Conservation (phyloP, 2,888 invertebrate species). For the Caenorhabditis sulstoni region DNA sequence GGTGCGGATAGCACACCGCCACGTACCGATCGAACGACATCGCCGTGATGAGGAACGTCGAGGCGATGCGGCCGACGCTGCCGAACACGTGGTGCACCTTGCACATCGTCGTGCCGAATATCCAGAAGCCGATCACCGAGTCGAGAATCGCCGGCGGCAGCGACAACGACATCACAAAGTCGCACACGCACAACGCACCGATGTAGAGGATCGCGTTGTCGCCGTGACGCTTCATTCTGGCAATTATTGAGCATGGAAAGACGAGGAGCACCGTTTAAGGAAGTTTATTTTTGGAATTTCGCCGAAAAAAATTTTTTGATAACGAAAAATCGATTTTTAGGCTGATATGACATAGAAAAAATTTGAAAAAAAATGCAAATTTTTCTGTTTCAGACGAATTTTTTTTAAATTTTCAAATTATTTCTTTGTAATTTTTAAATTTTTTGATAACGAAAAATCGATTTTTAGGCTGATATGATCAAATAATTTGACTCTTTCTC, state of each 20-base stretch:
- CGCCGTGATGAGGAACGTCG: conserved; percentile 79
- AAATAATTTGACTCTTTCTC: too few relatives aligned
- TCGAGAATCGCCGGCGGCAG: conserved; percentile 79
- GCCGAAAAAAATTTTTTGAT: too few relatives aligned
- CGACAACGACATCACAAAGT: conserved; percentile 77
- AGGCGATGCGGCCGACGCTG: conserved; percentile 77
- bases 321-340: too few relatives aligned
- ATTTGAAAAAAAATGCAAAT: too few relatives aligned
- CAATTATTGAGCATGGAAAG: not conserved
- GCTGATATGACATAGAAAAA: too few relatives aligned
- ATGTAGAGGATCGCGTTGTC: conserved; percentile 79
- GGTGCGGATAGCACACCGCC: conserved; percentile 78
- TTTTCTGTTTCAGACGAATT: too few relatives aligned
- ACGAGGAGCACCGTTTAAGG: not conserved
- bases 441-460: too few relatives aligned
- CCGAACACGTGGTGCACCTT: conserved; percentile 77
- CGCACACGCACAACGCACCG: conserved; percentile 76
- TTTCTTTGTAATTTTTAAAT: too few relatives aligned
- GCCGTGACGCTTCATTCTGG: conserved; percentile 61
- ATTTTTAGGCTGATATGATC: too few relatives aligned
- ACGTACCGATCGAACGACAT: conserved; percentile 79
- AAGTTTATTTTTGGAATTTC: too few relatives aligned
- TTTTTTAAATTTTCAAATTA: too few relatives aligned
- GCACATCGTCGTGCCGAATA: conserved; percentile 77
- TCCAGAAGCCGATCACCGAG: conserved; percentile 79